A percentile compares a stretch with the other conserved stretches of the same genome.
Evolutionary conservation across 1,140 invertebrate species (phyloP).

Genomic region (Cataglyphis hispanica): DNA sequence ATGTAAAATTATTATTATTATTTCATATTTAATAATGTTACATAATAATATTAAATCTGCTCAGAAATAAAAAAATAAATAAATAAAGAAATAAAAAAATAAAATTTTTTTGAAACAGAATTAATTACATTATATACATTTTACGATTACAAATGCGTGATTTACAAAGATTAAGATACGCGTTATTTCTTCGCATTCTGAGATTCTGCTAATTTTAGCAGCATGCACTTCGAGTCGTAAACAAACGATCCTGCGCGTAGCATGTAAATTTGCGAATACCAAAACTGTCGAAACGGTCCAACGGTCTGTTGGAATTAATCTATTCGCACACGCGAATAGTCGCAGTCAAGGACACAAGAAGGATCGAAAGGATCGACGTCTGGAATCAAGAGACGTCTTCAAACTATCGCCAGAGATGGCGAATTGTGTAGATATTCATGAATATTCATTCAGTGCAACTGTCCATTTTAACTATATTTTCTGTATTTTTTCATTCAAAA

Average conservation of each 20-base stretch:
- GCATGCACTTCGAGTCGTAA: slow-evolving; percentile 25
- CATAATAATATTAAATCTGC: background rate
- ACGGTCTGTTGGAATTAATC: slow-evolving; percentile 44
- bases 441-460: background rate
- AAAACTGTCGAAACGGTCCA: slow-evolving; percentile 6
- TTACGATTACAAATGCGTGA: background rate
- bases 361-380: slow-evolving; percentile 40
- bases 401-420: background rate
- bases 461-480: background rate
- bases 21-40: background rate
- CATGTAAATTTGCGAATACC: slow-evolving; percentile 38
- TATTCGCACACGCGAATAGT: slow-evolving; percentile 47
- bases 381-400: background rate
- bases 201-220: slow-evolving; percentile 48
- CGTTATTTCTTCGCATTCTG: background rate
- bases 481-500: background rate
- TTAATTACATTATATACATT: background rate
- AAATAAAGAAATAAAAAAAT: too few species aligned
- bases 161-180: slow-evolving; percentile 1
- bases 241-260: slow-evolving; percentile 21
- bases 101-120: background rate
- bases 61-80: background rate
- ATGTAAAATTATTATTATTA: background rate
- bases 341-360: slow-evolving; percentile 48
- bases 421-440: background rate